phyloP scores from a whole-genome alignment of 1,140 invertebrate species.

The Diuraphis noxia region DNA sequence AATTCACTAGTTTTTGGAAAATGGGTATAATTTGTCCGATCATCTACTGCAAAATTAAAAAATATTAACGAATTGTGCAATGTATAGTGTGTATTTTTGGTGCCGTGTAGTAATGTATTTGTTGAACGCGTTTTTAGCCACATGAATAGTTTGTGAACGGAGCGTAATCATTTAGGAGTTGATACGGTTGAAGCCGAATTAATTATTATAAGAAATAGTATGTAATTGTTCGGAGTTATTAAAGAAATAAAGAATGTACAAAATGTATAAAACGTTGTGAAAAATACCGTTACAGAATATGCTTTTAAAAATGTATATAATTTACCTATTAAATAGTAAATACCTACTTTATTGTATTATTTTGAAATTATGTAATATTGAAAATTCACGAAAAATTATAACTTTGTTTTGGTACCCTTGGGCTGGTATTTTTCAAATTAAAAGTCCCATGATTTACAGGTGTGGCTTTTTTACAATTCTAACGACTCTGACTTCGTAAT shows the following conservation, averaged over 20 bases:
- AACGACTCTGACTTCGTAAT: no score
- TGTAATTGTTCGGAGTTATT: neutral
- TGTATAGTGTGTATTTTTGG: neutral
- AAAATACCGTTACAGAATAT: neutral
- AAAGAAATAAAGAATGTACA: neutral
- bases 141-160: neutral
- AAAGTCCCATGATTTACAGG: no score
- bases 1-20: neutral
- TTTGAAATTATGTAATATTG: neutral
- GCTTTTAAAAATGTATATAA: neutral
- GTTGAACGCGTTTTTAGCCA: neutral
- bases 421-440: constrained; percentile 2
- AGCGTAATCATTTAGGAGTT: neutral
- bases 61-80: neutral
- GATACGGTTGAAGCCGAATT: neutral
- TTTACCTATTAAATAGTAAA: neutral
- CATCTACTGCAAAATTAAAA: neutral
- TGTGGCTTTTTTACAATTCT: no score
- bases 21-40: neutral
- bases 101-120: neutral
- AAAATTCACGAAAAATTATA: neutral
- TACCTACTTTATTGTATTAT: neutral
- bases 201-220: neutral
- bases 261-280: neutral
- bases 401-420: neutral